Evolutionary conservation across 1,140 invertebrate species (phyloP), one percentile per base, ranked within the genome.

Genomic region (Bombus fervidus): DNA sequence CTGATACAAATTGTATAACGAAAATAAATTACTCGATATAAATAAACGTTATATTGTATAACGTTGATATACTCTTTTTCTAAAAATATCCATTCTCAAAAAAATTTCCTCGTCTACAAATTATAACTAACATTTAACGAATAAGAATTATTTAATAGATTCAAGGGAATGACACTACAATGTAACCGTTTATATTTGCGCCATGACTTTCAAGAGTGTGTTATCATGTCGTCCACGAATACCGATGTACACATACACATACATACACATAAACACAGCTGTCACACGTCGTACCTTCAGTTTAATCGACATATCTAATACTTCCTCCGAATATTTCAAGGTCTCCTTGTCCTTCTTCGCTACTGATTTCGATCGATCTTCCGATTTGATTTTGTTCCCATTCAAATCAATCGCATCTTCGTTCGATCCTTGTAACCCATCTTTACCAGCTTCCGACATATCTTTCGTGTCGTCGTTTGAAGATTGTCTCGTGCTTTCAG

Each of bases 251-350:
- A 18, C 10, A 13, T 5, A 37, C 10, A 13, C 12, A 37, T 31
- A 37, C 22, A 22, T 15, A 62, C 22, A 37, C 75, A 13, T 53
- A 53, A 53, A 53, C 18, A n/a, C 12, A 18, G 6, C 57, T 15
- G 53, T 71, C 53, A 71, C n/a, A 13, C 43, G 15, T 28, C 62
- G 9, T 79, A 84, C 75, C 76, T 85, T 79, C 0, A 8, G 66
- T 72, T 85, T 79, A 43, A 69, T 72, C 53, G 68, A 62, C 76
- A 85, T 79, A n/a, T 85, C 76, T 13, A 85, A 62, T 9, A 57
- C 76, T 47, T 62, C 53, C 37, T 41, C 34, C 3, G 39, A 28
- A 79, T 62, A 62, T n/a, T 41, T n/a, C n/a, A 41, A 59, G 5
- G 73, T 6, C 39, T 78, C 82, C 9, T 62, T 37, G 37, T 69